phyloP scores from a whole-genome alignment of 2,113 vertebrate genomes.

The Agapornis roseicollis region DNA sequence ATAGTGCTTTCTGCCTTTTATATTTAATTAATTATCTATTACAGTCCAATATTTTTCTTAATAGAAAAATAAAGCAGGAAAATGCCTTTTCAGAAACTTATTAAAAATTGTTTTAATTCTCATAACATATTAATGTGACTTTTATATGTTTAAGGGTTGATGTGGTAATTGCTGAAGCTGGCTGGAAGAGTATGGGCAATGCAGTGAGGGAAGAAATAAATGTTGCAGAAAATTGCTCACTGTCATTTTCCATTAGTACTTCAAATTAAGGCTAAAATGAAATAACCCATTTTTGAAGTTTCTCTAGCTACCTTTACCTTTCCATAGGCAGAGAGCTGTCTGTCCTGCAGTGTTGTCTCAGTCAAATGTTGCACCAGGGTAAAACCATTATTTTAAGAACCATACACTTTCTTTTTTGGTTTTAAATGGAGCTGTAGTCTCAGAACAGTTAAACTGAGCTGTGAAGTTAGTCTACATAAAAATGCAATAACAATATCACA shows the following conservation, averaged over 20 bases:
- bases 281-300: neutral
- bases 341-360: neutral
- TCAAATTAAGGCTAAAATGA: neutral
- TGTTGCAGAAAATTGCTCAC: neutral
- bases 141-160: neutral
- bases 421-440: neutral
- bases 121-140: neutral
- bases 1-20: neutral
- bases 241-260: neutral
- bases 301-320: neutral
- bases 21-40: neutral
- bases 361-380: rapidly evolving
- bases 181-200: neutral
- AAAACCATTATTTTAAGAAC: neutral
- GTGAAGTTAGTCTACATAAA: neutral
- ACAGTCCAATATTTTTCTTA: neutral
- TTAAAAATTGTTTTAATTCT: neutral
- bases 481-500: neutral
- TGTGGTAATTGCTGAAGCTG: neutral
- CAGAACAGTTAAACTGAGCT: neutral
- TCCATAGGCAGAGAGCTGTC: neutral
- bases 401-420: neutral
- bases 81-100: neutral
- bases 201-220: neutral
- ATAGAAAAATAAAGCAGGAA: neutral